A percentile compares a stretch with the other conserved stretches of the same genome.
Conservation (phyloP, 2,888 invertebrate genomes). For the Alsophila aescularia region DNA sequence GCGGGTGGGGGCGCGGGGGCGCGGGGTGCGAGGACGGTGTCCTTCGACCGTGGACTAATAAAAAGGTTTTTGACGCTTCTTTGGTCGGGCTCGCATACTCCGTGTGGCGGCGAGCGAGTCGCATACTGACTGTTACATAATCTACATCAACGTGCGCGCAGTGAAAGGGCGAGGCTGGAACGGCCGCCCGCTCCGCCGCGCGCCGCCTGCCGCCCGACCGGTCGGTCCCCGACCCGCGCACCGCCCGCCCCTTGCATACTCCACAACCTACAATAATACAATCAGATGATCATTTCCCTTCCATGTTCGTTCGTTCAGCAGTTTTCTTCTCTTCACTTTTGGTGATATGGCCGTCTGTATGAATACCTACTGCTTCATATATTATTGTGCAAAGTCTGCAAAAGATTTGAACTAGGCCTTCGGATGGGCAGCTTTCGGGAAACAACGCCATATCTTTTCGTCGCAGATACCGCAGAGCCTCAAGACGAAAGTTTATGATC, state of each 20-base stretch:
- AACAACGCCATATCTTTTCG: no score
- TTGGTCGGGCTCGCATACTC: conserved; percentile 23
- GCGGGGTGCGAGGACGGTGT: conserved; percentile 43
- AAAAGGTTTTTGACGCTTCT: conserved; percentile 65
- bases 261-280: conserved; percentile 42
- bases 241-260: conserved; percentile 33
- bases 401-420: no score
- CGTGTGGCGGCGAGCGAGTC: conserved; percentile 24
- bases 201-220: conserved; percentile 46
- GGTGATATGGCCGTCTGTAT: no score
- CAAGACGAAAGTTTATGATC: no score
- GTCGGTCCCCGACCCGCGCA: conserved; percentile 38
- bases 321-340: conserved; percentile 10
- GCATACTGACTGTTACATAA: conserved; percentile 16
- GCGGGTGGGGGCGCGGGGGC: conserved; percentile 22
- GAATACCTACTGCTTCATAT: no score
- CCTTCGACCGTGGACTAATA: conserved; percentile 60
- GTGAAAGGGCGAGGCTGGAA: conserved; percentile 42
- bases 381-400: no score
- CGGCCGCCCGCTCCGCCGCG: not conserved
- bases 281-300: conserved; percentile 47
- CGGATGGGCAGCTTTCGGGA: no score
- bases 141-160: conserved; percentile 16
- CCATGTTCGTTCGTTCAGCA: conserved; percentile 13
- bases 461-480: no score